Conservation (phyloP, 2,797 vertebrate genomes). For the Ciconia nigra region DNA sequence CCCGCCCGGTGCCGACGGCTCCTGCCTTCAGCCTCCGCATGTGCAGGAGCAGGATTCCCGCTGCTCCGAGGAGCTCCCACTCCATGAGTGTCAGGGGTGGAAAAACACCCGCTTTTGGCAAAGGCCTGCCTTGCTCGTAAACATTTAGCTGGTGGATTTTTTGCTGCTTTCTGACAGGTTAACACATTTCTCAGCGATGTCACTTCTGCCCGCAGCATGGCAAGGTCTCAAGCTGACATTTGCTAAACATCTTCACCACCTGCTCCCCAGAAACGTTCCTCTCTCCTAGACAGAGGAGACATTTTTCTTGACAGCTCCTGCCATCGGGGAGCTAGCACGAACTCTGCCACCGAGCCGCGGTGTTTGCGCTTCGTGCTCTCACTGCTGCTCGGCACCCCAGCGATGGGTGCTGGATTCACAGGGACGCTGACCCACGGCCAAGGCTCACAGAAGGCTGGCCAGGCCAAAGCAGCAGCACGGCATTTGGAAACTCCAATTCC, state of each 20-base stretch:
- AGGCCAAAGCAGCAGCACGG: background rate
- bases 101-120: background rate
- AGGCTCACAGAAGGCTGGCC: background rate
- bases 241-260: constrained; percentile 36
- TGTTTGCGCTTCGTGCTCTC: background rate
- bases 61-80: background rate
- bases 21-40: accelerated
- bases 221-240: constrained; percentile 55
- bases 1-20: accelerated
- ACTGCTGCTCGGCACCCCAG: background rate
- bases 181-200: constrained; percentile 10
- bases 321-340: background rate
- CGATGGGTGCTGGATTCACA: accelerated
- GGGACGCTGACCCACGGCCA: accelerated
- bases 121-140: background rate
- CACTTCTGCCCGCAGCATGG: constrained; percentile 47
- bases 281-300: background rate
- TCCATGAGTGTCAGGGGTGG: background rate
- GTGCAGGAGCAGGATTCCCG: background rate
- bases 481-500: background rate
- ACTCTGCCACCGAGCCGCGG: background rate
- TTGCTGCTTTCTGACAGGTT: constrained; percentile 6
- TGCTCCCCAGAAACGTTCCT: background rate
- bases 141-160: background rate
- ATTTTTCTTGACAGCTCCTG: background rate